A percentile compares a stretch with the other conserved stretches of the same genome.
phyloP scores from a whole-genome alignment of 1,140 invertebrate species.

The Arion vulgaris region DNA sequence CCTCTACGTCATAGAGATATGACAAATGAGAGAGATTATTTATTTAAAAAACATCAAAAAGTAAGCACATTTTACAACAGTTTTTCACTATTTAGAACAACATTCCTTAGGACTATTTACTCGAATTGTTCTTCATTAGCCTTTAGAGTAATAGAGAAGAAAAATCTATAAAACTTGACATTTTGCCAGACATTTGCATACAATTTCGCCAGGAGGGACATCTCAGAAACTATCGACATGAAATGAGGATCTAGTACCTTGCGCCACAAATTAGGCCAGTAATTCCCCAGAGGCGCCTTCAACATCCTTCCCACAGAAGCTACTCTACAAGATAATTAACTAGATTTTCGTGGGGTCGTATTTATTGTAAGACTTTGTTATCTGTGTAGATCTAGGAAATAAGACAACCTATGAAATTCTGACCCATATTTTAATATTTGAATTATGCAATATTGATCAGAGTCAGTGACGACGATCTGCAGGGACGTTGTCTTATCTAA shows the following conservation, averaged over 20 bases:
- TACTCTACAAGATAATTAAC: background rate
- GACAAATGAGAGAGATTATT: no score
- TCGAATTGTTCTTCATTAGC: background rate
- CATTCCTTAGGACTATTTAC: no score
- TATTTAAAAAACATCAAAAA: no score
- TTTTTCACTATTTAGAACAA: no score
- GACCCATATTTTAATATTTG: no score
- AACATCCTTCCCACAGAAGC: background rate
- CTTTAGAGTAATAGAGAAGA: background rate
- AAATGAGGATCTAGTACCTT: background rate
- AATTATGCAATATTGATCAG: no score
- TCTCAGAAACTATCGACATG: background rate
- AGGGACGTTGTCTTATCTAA: no score
- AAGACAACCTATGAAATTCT: no score
- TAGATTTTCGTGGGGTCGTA: background rate
- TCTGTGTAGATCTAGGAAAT: background rate
- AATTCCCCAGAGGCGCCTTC: background rate
- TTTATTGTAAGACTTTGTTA: background rate
- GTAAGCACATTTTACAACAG: no score
- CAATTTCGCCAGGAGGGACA: background rate
- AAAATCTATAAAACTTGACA: conserved; percentile 22
- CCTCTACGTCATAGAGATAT: no score
- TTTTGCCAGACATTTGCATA: conserved; percentile 6
- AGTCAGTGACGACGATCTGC: no score
- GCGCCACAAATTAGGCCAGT: conserved; percentile 3